phyloP scores from a whole-genome alignment of 2,888 invertebrate genomes.

The Caenorhabditis angaria region DNA sequence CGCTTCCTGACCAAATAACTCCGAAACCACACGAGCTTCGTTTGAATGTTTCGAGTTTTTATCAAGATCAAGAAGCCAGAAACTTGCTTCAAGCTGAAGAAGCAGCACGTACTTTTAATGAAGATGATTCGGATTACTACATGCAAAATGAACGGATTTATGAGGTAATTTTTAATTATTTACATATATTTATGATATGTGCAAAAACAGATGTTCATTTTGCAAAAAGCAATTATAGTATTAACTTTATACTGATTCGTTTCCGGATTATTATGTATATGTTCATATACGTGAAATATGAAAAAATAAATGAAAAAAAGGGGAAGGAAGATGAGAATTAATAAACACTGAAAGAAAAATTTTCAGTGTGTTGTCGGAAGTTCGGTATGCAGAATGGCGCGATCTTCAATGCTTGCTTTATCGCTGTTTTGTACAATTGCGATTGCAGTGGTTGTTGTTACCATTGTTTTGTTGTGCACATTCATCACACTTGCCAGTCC shows the following conservation, averaged over 20 bases:
- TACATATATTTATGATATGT: background rate
- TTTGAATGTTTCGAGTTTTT: constrained; percentile 42
- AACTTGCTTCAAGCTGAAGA: constrained; percentile 41
- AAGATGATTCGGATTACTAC: constrained; percentile 28
- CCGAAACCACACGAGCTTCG: constrained; percentile 32
- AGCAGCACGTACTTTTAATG: constrained; percentile 29
- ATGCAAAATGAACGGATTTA: constrained; percentile 33
- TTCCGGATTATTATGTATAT: background rate
- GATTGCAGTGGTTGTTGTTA: constrained; percentile 42
- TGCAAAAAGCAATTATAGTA: background rate
- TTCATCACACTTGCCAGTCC: constrained; percentile 42
- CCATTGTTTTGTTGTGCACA: constrained; percentile 49
- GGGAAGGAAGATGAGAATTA: background rate
- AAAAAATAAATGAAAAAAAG: background rate
- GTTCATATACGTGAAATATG: background rate
- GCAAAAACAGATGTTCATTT: background rate
- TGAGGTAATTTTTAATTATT: constrained; percentile 24
- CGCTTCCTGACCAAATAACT: background rate
- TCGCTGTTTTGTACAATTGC: constrained; percentile 47
- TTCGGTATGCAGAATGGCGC: constrained; percentile 35
- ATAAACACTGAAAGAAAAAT: no score
- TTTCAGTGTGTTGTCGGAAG: constrained; percentile 44
- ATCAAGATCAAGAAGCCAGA: constrained; percentile 40
- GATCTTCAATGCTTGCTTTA: constrained; percentile 45
- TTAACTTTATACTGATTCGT: background rate